Base-by-base conservation (phyloP, 2,888 invertebrate genomes). In the Limulus polyphemus region DNA sequence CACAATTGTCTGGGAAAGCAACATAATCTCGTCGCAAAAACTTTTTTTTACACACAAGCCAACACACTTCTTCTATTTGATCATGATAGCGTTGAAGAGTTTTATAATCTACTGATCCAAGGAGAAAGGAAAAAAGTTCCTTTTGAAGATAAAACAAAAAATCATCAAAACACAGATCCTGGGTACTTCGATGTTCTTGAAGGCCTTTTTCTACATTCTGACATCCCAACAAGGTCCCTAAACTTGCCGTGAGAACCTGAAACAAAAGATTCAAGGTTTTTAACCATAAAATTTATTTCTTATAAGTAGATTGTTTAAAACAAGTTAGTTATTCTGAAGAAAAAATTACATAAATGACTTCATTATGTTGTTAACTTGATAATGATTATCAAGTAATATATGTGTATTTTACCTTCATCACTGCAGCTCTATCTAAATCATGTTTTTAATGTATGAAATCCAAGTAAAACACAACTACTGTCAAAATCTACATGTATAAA, bases 161-260 rank as follows among this genome's bases (percentile, higher is more conserved):
- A 74, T 88, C 85, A 70, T 85, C 83, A 77, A 87, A 88, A 71
- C 83, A 84, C 65, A 88, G 77, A 67, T 81, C 81, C 63, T 81
- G 77, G 0, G 85, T 83, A 61, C 87, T 86, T 60, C 83, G 80
- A 77, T 82, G 87, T 76, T 88, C 87, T 73, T 88, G 88, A 68
- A 89, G 77, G 1, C 87, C 86, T 72, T 85, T 84, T 76, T 89
- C 88, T 4, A 88, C 84, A 0, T 87, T 86, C 72, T 87, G 85
- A 46, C 87, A 78, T 73, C 87, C 88, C 55, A 89, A 79, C 4
- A 87, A 77, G 0, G 86, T 87, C 11, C 88, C 89, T 58, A 89
- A 83, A 74, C 88, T 89, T 1, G 88, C 87, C 49, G 88, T 88
- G 57, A 89, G 77, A 12, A 88, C 88, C 89, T 89, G 75, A 63